A percentile compares a stretch with the other conserved stretches of the same genome.
phyloP scores from a whole-genome alignment of 2,888 invertebrate species.

The Cartodere bifasciata region DNA sequence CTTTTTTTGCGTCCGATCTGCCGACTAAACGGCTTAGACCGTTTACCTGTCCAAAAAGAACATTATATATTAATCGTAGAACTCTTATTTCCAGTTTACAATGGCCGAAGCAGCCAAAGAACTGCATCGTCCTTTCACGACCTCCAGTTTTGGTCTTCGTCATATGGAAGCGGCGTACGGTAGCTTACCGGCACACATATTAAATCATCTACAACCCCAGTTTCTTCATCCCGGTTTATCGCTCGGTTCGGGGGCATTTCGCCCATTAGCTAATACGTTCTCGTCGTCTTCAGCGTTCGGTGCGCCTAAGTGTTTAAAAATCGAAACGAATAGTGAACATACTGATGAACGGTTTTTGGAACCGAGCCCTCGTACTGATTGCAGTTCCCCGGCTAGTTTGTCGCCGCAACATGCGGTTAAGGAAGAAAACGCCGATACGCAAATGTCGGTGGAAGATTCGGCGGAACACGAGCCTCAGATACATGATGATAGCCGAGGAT shows the following conservation, averaged over 20 bases:
- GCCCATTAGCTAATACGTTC: conserved; percentile 44
- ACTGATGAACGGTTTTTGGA: conserved; percentile 33
- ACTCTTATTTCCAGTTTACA: conserved; percentile 30
- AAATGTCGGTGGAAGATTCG: conserved; percentile 45
- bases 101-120: conserved; percentile 45
- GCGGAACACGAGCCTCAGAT: conserved; percentile 34
- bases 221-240: conserved; percentile 55
- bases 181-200: conserved; percentile 50
- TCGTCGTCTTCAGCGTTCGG: conserved; percentile 53
- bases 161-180: conserved; percentile 45
- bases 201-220: conserved; percentile 60
- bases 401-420: conserved; percentile 36
- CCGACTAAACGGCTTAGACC: no score
- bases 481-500: conserved; percentile 38
- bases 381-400: conserved; percentile 48
- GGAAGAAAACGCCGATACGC: conserved; percentile 45
- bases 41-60: no score
- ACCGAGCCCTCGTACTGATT: conserved; percentile 42
- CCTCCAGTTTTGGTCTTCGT: conserved; percentile 40
- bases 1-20: no score
- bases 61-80: no score
- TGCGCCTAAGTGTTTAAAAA: conserved; percentile 51
- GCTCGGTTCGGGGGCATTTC: conserved; percentile 45
- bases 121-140: conserved; percentile 52
- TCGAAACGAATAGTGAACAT: conserved; percentile 35